Conservation (phyloP, 2,113 vertebrate species). For the Conger conger region DNA sequence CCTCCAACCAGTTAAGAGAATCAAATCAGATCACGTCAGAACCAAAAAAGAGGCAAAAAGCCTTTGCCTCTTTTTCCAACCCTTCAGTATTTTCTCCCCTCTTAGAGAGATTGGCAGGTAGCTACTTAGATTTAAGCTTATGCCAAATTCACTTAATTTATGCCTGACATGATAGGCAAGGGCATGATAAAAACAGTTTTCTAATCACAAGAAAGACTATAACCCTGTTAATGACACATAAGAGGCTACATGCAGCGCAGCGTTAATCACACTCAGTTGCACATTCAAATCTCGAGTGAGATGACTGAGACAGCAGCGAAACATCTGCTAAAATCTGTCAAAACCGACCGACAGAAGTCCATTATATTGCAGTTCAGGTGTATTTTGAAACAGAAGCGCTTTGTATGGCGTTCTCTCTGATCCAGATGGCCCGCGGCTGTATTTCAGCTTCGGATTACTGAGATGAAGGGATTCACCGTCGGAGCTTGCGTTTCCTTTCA, state of each 20-base stretch:
- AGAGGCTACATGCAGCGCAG: background rate
- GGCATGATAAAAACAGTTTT: background rate
- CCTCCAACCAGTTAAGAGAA: background rate
- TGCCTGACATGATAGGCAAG: background rate
- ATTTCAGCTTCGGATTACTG: background rate
- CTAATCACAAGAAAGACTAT: background rate
- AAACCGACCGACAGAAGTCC: background rate
- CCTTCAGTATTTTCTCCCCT: background rate
- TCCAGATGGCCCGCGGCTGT: background rate
- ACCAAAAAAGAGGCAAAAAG: background rate
- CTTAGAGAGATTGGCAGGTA: background rate
- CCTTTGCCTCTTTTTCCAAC: background rate
- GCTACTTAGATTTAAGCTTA: background rate
- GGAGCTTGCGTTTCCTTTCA: conserved; percentile 36
- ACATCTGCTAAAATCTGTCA: background rate
- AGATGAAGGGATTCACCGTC: background rate
- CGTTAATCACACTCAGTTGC: background rate
- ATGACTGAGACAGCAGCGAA: background rate
- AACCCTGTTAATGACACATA: background rate
- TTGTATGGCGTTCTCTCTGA: background rate
- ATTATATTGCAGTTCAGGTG: background rate
- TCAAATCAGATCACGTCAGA: background rate
- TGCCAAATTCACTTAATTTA: background rate
- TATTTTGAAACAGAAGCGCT: background rate
- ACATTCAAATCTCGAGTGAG: background rate